phyloP scores from a whole-genome alignment of 1,140 invertebrate species.

The Cardiocondyla obscurior region DNA sequence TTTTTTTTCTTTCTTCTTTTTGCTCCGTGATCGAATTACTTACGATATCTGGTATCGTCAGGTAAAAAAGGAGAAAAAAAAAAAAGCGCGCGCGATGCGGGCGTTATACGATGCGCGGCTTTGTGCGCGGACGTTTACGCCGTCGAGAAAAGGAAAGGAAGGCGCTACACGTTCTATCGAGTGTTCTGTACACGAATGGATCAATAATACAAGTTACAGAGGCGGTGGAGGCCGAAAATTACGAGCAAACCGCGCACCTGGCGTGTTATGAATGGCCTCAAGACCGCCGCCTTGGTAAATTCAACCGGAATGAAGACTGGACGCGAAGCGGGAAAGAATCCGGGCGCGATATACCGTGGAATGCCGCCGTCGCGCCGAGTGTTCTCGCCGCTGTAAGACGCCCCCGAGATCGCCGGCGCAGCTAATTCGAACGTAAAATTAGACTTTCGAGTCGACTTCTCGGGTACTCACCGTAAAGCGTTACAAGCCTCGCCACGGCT shows the following conservation, averaged over 20 bases:
- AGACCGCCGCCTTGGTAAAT: constrained; percentile 42
- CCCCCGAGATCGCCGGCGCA: not conserved
- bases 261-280: constrained; percentile 53
- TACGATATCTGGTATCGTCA: not conserved
- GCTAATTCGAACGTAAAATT: constrained; percentile 66
- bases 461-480: constrained; percentile 58
- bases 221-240: constrained; percentile 31
- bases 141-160: not conserved
- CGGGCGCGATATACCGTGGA: not conserved
- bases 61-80: constrained; percentile 20
- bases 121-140: not conserved
- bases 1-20: not conserved
- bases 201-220: constrained; percentile 52
- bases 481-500: constrained; percentile 54
- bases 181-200: constrained; percentile 39
- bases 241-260: constrained; percentile 42
- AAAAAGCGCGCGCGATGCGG: not conserved
- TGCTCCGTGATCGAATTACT: constrained; percentile 4
- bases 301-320: constrained; percentile 33
- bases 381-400: not conserved
- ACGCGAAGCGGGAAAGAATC: constrained; percentile 39
- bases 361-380: not conserved
- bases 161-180: not conserved
- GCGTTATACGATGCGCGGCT: not conserved
- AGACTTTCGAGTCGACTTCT: constrained; percentile 62